Conservation (phyloP, 2,888 invertebrate species). For the Caenorhabditis sp. region DNA sequence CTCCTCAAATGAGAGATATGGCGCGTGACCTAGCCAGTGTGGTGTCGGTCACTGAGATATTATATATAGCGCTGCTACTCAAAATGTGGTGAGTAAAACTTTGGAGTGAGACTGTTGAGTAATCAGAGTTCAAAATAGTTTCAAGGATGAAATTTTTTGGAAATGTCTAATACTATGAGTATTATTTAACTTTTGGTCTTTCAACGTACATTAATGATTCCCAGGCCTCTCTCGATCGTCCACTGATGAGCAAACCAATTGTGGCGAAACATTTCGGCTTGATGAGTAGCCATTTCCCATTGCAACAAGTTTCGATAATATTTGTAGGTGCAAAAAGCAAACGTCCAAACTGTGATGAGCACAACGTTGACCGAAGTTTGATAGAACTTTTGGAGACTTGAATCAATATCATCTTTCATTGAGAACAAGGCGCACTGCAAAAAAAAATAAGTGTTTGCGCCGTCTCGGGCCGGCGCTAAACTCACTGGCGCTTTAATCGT, state of each 20-base stretch:
- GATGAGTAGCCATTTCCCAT: neutral
- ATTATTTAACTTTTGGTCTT: neutral
- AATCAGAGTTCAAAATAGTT: no score
- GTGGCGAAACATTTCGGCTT: slow-evolving; percentile 1
- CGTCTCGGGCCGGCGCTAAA: no score
- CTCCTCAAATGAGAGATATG: no score
- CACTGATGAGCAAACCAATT: neutral
- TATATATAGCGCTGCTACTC: no score
- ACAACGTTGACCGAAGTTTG: neutral
- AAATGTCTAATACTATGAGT: no score
- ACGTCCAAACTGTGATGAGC: neutral
- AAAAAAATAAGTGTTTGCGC: no score
- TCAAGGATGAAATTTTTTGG: no score
- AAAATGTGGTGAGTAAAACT: no score
- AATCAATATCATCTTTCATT: neutral
- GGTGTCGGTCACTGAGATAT: no score
- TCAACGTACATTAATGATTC: neutral
- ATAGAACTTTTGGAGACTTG: neutral
- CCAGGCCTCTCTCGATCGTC: neutral
- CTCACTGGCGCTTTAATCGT: neutral
- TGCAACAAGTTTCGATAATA: neutral
- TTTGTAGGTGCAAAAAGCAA: neutral
- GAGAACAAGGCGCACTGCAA: neutral
- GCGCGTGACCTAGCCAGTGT: no score
- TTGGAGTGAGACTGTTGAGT: no score